A percentile compares a stretch with the other conserved stretches of the same genome.
Conservation (phyloP, 2,888 invertebrate genomes). For the Hydraecia micacea region DNA sequence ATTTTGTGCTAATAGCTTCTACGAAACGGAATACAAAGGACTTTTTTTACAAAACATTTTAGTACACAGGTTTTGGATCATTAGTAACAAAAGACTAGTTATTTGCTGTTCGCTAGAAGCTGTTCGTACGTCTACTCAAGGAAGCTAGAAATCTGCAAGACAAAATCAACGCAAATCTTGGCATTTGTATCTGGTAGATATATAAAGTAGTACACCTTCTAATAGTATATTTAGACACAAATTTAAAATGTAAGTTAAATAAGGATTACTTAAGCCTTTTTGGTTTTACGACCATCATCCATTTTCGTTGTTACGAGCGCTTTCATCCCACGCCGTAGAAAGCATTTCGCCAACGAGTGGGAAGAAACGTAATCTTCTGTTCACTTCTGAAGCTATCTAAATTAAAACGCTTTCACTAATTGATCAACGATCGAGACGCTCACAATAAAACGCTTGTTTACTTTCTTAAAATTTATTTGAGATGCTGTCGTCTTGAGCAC, state of each 20-base stretch:
- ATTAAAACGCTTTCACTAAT: conserved; percentile 61
- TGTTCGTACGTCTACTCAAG: neutral
- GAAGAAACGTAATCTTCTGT: conserved; percentile 61
- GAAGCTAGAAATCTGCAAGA: conserved; percentile 7
- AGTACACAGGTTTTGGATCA: neutral
- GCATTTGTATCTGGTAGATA: neutral
- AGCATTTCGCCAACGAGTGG: conserved; percentile 68
- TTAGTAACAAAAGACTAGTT: neutral
- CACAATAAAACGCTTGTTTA: conserved; percentile 55
- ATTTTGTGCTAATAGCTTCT: neutral
- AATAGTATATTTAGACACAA: conserved; percentile 24
- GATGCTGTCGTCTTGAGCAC: conserved; percentile 36
- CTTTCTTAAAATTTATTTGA: conserved; percentile 51
- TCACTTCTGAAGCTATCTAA: conserved; percentile 49
- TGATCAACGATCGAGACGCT: conserved; percentile 44
- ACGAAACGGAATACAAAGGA: neutral
- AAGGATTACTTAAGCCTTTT: conserved; percentile 52
- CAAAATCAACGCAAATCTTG: neutral
- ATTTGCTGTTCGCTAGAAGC: neutral
- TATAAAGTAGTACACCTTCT: conserved; percentile 1
- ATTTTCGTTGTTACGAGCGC: conserved; percentile 61
- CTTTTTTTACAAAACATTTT: neutral
- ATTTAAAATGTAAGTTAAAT: conserved; percentile 40
- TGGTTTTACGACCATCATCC: conserved; percentile 56
- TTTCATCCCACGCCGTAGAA: conserved; percentile 69